Conservation (phyloP, 2,113 vertebrate genomes). For the Ascaphus truei region DNA sequence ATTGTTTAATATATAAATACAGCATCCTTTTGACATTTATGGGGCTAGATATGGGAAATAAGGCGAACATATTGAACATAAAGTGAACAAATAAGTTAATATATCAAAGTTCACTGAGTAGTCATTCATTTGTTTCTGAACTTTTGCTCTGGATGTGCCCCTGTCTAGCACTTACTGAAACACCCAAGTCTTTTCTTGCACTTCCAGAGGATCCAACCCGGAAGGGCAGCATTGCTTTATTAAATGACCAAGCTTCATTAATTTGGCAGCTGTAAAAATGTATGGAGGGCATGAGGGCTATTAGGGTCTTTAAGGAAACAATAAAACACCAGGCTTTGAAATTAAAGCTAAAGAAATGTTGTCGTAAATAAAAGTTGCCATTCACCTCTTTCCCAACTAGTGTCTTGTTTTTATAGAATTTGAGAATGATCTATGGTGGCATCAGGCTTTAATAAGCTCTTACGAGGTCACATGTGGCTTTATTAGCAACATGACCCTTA, state of each 20-base stretch:
- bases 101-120: too few relatives aligned
- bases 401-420: not conserved
- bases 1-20: too few relatives aligned
- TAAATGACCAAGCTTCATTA: not conserved
- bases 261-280: not conserved
- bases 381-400: slow-evolving; percentile 1
- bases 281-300: not conserved
- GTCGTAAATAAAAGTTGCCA: not conserved
- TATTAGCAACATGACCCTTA: not conserved
- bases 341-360: not conserved
- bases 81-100: too few relatives aligned
- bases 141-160: too few relatives aligned
- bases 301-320: not conserved
- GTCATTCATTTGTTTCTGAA: too few relatives aligned
- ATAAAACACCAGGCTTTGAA: not conserved
- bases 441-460: not conserved
- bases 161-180: not conserved
- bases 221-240: too few relatives aligned
- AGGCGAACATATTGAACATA: too few relatives aligned
- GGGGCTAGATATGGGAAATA: too few relatives aligned
- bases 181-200: not conserved
- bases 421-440: not conserved
- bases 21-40: too few relatives aligned
- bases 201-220: not conserved
- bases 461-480: not conserved